Base-by-base conservation (phyloP, 2,888 invertebrate species). In the Agrotis exclamationis region DNA sequence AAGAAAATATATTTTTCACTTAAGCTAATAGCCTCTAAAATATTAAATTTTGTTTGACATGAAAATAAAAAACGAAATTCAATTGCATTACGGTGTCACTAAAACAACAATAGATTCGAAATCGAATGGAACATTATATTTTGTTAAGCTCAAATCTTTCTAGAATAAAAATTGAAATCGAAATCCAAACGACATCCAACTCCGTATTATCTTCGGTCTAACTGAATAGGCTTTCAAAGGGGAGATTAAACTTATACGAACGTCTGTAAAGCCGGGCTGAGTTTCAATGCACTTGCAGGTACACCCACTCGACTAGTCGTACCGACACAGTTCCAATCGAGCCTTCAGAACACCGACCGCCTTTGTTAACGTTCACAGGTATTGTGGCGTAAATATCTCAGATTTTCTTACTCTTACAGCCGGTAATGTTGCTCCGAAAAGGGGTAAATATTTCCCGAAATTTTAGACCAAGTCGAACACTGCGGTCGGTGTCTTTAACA, bases 181-280 rank as follows among this genome's bases (percentile, higher is more conserved):
- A 73, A 73, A 58, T 64, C 51, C 33, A 50, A 71, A 66, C 57
- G 56, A 65, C 54, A 62, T 67, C 62, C 60, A 56, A 83, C 59
- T 67, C 28, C 13, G 33, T 56, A 74, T 78, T 78, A 74, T 82
- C 81, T 63, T 70, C 53, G 47, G 74, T 71, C 74, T 78, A 78
- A 63, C 70, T 74, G 73, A 85, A 84, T 95, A 83, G 79, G 70
- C 72, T 68, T 79, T 74, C 78, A 80, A 86, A 79, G 75, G 80
- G 72, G 60, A 72, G 76, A 78, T 85, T 75, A 83, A 80, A 70
- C 56, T 66, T 80, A 80, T 74, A 73, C 48, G 66, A 66, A 62
- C 60, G 77, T 71, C 76, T 76, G 62, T 33, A 45, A 64, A 80
- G 73, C 74, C 60, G 54, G 53, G 20, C 22, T 63, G 63, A 72